Evolutionary conservation across 2,113 vertebrate genomes (phyloP).

Genomic region (Bubo scandiacus): DNA sequence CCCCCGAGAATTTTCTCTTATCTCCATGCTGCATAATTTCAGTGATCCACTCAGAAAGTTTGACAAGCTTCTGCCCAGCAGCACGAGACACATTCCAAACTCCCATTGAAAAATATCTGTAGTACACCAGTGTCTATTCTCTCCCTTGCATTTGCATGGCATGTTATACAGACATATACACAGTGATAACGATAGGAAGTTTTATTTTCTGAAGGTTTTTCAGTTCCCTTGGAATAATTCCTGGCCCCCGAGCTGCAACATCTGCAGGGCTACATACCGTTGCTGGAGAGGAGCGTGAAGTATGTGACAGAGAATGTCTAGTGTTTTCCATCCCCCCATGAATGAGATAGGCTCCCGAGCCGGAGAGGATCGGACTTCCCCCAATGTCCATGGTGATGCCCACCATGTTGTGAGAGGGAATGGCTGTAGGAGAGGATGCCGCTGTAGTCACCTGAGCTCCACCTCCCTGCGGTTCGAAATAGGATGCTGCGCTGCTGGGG

Average conservation of each 20-base stretch:
- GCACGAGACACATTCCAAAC: neutral
- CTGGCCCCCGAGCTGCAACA: conserved; percentile 21
- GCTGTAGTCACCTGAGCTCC: conserved; percentile 91
- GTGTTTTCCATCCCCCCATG: conserved; percentile 90
- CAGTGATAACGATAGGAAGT: neutral
- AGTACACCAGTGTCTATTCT: conserved; percentile 27
- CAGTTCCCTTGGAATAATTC: conserved; percentile 31
- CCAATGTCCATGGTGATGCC: conserved; percentile 94
- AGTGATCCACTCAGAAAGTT: neutral
- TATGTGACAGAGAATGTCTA: conserved; percentile 90
- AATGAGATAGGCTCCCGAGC: conserved; percentile 93
- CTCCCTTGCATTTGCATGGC: neutral
- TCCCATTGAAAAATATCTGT: accelerated
- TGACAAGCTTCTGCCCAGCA: neutral
- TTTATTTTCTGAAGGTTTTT: conserved; percentile 31
- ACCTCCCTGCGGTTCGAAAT: conserved; percentile 89
- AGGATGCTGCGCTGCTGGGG: conserved; percentile 84
- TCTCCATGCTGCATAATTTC: neutral
- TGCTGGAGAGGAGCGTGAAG: conserved; percentile 94
- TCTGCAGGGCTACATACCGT: conserved; percentile 83
- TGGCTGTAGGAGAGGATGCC: conserved; percentile 86
- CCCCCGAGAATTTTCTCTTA: neutral
- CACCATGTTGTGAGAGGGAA: conserved; percentile 93
- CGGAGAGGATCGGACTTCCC: conserved; percentile 90
- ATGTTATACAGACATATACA: neutral